A percentile compares a stretch with the other conserved stretches of the same genome.
Evolutionary conservation across 2,113 vertebrate genomes (phyloP).

Genomic region (Dryoscopus gambensis): DNA sequence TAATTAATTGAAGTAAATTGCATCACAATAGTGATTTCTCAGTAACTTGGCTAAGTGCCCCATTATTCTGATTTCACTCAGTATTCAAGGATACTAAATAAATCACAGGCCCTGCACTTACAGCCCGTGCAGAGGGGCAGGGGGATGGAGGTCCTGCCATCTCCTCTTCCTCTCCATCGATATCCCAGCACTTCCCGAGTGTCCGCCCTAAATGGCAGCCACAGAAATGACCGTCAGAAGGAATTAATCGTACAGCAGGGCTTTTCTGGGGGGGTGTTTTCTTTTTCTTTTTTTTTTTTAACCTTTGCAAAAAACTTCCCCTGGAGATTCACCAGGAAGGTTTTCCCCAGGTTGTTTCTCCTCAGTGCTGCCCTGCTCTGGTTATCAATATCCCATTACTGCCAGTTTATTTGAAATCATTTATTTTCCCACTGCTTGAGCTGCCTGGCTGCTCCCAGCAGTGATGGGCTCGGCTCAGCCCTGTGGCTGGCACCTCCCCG

Average conservation of each 20-base stretch:
- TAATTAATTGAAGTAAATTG: slow-evolving; percentile 68
- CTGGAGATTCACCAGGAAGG: slow-evolving; percentile 2
- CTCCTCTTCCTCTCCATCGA: neutral
- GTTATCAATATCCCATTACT: slow-evolving; percentile 31
- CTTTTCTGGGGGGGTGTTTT: accelerated
- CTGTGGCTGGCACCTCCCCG: neutral
- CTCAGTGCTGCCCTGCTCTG: neutral
- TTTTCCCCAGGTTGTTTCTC: neutral
- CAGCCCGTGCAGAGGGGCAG: slow-evolving; percentile 7
- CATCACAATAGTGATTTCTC: slow-evolving; percentile 69
- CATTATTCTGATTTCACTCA: slow-evolving; percentile 65
- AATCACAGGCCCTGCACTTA: slow-evolving; percentile 31
- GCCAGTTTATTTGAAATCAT: neutral
- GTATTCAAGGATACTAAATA: slow-evolving; percentile 60
- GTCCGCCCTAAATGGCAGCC: neutral
- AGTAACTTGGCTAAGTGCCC: slow-evolving; percentile 65
- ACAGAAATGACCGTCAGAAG: neutral
- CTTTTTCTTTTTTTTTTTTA: neutral
- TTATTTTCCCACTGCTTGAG: neutral
- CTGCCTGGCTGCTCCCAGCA: neutral
- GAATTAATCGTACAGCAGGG: neutral
- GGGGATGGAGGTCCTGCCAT: slow-evolving; percentile 32
- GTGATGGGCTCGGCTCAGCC: accelerated
- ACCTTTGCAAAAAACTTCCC: neutral
- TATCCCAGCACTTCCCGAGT: neutral